These are phyloP conservation scores for Pan paniscus DNA, from an alignment of 2,113 vertebrate species.

Conservation along the genomic window DNA sequence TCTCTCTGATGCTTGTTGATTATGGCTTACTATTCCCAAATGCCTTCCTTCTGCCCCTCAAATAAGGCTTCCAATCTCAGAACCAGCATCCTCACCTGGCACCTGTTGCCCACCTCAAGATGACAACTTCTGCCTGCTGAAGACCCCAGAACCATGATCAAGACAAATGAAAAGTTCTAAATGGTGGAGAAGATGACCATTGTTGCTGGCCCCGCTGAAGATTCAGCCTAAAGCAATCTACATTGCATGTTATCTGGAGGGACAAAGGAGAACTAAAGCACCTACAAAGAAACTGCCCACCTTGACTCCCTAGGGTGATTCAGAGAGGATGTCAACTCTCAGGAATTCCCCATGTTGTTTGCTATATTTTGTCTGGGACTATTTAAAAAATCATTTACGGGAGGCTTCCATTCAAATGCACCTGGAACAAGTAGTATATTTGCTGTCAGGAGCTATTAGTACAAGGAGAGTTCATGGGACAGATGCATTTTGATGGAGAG, in stretches of 20 bases:
- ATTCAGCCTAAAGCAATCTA: neutral
- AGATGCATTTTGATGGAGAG: neutral
- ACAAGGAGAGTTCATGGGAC: neutral
- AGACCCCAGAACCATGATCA: slow-evolving; percentile 27
- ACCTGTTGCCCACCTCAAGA: slow-evolving; percentile 50
- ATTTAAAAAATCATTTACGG: neutral
- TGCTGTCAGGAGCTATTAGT: neutral
- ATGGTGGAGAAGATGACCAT: slow-evolving; percentile 11
- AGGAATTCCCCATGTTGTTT: neutral
- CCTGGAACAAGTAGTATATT: neutral
- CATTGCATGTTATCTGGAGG: neutral
- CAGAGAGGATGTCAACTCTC: neutral
- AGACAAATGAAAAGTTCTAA: slow-evolving; percentile 58
- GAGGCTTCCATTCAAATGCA: neutral
- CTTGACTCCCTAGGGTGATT: neutral
- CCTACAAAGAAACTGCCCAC: neutral
- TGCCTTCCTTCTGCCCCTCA: neutral
- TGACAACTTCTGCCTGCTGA: neutral
- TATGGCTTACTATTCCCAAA: neutral
- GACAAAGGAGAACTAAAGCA: neutral
- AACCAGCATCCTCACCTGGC: slow-evolving; percentile 31
- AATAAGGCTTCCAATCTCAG: too few relatives aligned
- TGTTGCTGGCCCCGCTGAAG: neutral
- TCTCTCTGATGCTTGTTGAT: neutral
- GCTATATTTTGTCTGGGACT: neutral